Conservation (phyloP, 2,888 invertebrate genomes). For the Apotomis capreana region DNA sequence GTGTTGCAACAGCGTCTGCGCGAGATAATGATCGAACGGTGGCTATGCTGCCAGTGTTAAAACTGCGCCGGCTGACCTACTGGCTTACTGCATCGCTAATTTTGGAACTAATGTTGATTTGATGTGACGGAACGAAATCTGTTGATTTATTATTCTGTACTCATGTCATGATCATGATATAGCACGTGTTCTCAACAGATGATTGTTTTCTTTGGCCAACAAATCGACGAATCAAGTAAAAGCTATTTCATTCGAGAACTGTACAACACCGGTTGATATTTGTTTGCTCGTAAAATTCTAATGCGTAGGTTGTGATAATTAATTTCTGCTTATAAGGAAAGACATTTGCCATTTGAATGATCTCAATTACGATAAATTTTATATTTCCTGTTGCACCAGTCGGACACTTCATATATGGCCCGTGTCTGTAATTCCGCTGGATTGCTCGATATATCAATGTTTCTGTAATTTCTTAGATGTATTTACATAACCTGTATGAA, state of each 20-base stretch:
- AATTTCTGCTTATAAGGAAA: slow-evolving; percentile 18
- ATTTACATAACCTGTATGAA: not conserved
- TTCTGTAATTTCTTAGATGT: not conserved
- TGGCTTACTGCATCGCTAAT: slow-evolving; percentile 57
- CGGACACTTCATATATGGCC: slow-evolving; percentile 6
- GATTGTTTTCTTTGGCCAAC: not conserved
- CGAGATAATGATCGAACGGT: slow-evolving; percentile 61
- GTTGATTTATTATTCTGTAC: slow-evolving; percentile 19
- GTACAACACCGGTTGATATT: not conserved
- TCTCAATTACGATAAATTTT: slow-evolving; percentile 26
- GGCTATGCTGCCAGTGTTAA: slow-evolving; percentile 43
- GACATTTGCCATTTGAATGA: slow-evolving; percentile 32
- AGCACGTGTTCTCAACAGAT: slow-evolving; percentile 1
- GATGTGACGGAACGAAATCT: slow-evolving; percentile 46
- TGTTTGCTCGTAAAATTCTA: not conserved
- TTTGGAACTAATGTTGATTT: slow-evolving; percentile 54
- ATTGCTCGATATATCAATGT: slow-evolving; percentile 6
- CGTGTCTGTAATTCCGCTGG: not conserved
- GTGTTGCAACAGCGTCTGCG: slow-evolving; percentile 62
- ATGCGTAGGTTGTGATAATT: slow-evolving; percentile 25
- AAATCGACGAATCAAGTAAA: not conserved
- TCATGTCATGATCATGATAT: not conserved
- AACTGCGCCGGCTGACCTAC: slow-evolving; percentile 56
- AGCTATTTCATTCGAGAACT: not conserved
- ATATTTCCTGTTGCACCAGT: slow-evolving; percentile 24